A percentile compares a stretch with the other conserved stretches of the same genome.
These are phyloP conservation scores for Rhagonycha lutea DNA, from an alignment of 2,888 invertebrate genomes.

Conservation along the genomic window DNA sequence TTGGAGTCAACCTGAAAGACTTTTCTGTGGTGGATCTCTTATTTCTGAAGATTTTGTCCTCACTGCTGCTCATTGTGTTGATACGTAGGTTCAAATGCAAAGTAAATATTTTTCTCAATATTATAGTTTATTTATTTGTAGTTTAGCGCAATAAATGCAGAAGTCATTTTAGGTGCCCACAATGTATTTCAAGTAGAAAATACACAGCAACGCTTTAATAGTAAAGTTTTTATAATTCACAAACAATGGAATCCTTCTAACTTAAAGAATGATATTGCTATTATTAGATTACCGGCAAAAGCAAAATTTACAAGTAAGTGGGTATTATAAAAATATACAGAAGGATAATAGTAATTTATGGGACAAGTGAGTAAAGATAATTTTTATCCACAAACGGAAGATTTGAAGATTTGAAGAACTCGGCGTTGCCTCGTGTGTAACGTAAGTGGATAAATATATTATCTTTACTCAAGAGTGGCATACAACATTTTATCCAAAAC, in stretches of 20 bases:
- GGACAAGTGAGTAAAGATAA: too few species aligned
- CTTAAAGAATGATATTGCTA: constrained; percentile 6
- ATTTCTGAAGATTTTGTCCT: constrained; percentile 4
- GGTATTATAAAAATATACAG: neutral
- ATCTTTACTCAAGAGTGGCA: too few species aligned
- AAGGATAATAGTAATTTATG: too few species aligned
- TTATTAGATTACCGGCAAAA: constrained; percentile 44
- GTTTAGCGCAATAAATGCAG: constrained; percentile 29
- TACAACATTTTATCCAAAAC: too few species aligned
- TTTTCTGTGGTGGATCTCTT: constrained; percentile 15
- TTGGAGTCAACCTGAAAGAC: constrained; percentile 9
- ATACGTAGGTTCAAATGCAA: neutral
- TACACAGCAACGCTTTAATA: constrained; percentile 44
- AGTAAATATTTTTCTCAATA: neutral
- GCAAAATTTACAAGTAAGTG: constrained; percentile 50
- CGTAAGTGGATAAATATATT: too few species aligned
- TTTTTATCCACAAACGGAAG: too few species aligned
- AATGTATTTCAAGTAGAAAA: constrained; percentile 42
- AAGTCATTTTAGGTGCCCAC: constrained; percentile 41
- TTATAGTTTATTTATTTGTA: neutral
- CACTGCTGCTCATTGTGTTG: constrained; percentile 20
- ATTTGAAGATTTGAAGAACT: too few species aligned
- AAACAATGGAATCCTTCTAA: constrained; percentile 42
- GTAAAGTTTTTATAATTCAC: constrained; percentile 42
- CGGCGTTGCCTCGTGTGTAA: too few species aligned